Base-by-base conservation (phyloP, 2,888 invertebrate species). In the Caenorhabditis japonica region DNA sequence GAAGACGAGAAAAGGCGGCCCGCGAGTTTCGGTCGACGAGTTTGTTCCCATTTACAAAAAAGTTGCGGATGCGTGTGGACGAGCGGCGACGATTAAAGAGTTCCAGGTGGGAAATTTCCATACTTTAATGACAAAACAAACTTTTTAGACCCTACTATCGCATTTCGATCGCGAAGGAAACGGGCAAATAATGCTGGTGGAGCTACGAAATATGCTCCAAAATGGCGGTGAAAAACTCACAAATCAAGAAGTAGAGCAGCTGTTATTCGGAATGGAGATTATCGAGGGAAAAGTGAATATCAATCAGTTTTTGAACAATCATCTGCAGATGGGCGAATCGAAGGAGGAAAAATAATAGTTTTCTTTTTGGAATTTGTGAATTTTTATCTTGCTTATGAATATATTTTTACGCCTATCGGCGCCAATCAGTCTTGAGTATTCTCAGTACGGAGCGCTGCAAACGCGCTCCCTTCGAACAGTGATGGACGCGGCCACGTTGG, bases 81-180 rank as follows among this genome's bases (percentile, higher is more conserved):
- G 64, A 27, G 49, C 69, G 12, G 53, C 76, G 4, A 77, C 66
- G 8, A 19, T 71, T 43, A 64, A 73, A n/a, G 72, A 83, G 33
- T 75, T 84, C 43, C 58, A 75, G 64, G 77, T 73, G 36, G 61
- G 44, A 21, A n/a, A 10, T n/a, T 39, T n/a, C 21, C 4, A 17
- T 21, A 17, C n/a, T n/a, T 2, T 25, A 23, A 7, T 4, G 25
- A 12, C 25, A 30, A 13, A 21, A 5, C 8, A 8, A 19, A 12
- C 12, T 15, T 69, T 69, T 69, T 27, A 78, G 77, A 73, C 68
- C 27, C 44, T 77, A 2, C 68, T 85, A 19, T 69, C 71, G n/a
- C 84, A 85, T 58, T 84, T 85, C 44, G 84, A 84, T 34, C 79
- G 84, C 13, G 84, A 84, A 17, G 77, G 77, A 34, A 80, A 75